These are phyloP conservation scores for Percina caprodes DNA, from an alignment of 2,113 vertebrate species.

Conservation along the genomic window DNA sequence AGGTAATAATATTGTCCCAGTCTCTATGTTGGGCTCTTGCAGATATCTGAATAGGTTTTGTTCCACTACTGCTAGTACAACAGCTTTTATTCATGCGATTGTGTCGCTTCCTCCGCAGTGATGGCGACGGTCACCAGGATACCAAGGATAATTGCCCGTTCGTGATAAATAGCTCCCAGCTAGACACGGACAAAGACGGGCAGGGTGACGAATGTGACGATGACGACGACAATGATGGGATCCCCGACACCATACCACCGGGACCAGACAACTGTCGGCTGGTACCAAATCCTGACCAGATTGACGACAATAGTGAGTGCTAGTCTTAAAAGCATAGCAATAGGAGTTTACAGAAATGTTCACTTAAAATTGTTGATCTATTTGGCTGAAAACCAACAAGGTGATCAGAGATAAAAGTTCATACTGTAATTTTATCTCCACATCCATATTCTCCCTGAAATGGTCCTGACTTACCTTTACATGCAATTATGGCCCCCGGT, in stretches of 20 bases:
- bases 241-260: constrained; percentile 91
- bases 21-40: background rate
- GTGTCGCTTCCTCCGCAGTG: constrained; percentile 78
- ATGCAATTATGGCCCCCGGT: background rate
- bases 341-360: background rate
- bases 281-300: constrained; percentile 94
- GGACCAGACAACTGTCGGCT: constrained; percentile 99
- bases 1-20: constrained; percentile 83
- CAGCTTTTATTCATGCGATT: background rate
- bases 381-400: background rate
- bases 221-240: constrained; percentile 95
- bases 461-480: background rate
- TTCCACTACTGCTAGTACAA: background rate
- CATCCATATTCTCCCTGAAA: background rate
- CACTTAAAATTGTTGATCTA: background rate
- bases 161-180: constrained; percentile 95
- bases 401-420: background rate
- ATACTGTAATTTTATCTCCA: constrained; percentile 4
- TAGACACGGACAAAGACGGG: constrained; percentile 96
- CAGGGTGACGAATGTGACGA: constrained; percentile 97
- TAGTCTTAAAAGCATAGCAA: background rate
- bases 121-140: constrained; percentile 98
- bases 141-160: constrained; percentile 97
- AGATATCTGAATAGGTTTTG: background rate
- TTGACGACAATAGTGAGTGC: constrained; percentile 92